Conservation (phyloP, 2,113 vertebrate species). For the Oxyura jamaicensis region DNA sequence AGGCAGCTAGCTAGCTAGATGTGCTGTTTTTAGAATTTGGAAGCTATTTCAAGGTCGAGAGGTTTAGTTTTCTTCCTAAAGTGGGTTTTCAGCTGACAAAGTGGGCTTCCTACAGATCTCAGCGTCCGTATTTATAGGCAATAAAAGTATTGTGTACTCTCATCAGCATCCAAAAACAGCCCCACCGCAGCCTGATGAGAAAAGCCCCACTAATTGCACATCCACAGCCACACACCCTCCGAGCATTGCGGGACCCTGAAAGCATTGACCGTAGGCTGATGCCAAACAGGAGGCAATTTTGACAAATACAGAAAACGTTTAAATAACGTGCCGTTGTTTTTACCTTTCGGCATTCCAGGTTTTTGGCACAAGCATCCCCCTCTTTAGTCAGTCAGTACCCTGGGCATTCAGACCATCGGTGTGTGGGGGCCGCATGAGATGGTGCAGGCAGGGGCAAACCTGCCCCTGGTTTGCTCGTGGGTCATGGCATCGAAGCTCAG, state of each 20-base stretch:
- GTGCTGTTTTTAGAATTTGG: slow-evolving; percentile 35
- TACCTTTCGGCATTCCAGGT: neutral
- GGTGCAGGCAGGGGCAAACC: accelerated
- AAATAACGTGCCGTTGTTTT: neutral
- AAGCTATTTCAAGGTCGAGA: slow-evolving; percentile 57
- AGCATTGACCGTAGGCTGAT: neutral
- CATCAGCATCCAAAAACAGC: neutral
- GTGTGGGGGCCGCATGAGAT: accelerated
- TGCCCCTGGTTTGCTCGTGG: accelerated
- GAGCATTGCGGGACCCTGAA: neutral
- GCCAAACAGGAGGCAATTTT: neutral
- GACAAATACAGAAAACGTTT: neutral
- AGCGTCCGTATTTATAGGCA: neutral
- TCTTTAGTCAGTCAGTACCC: neutral
- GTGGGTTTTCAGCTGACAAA: neutral
- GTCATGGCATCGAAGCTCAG: neutral
- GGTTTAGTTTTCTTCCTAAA: slow-evolving; percentile 39
- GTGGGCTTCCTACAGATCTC: neutral
- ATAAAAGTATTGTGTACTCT: neutral
- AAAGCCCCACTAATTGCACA: neutral
- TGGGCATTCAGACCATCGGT: neutral
- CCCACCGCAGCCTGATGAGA: neutral
- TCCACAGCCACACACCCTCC: neutral
- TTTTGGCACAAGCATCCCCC: neutral
- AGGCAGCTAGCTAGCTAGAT: neutral